phyloP scores from a whole-genome alignment of 2,113 vertebrate species.

The Hyperopisus bebe region DNA sequence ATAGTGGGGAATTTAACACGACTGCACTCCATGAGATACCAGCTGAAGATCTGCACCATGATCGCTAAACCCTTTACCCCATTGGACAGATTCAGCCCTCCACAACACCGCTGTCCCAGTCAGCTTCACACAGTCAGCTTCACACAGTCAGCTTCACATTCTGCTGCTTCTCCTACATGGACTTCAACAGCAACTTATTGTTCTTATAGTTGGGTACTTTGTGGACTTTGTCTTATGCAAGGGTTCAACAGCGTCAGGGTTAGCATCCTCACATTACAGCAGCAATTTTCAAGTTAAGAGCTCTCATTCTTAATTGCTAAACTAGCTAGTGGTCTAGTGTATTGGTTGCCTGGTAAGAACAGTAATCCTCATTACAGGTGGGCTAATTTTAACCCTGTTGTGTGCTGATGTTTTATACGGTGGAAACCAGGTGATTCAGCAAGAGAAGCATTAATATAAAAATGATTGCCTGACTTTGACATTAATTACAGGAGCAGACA shows the following conservation, averaged over 20 bases:
- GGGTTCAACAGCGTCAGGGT: background rate
- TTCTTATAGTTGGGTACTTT: background rate
- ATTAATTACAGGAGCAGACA: background rate
- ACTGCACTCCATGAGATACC: background rate
- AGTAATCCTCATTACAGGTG: background rate
- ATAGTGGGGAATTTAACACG: constrained; percentile 1
- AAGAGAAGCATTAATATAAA: constrained; percentile 13
- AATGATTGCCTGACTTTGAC: constrained; percentile 7
- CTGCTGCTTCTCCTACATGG: background rate
- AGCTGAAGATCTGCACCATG: background rate
- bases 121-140: background rate
- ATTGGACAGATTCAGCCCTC: background rate
- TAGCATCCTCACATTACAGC: background rate
- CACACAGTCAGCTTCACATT: background rate
- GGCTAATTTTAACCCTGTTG: background rate
- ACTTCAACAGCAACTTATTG: background rate
- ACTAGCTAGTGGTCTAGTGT: background rate
- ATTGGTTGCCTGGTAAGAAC: background rate
- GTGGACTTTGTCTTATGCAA: background rate
- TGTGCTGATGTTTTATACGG: background rate
- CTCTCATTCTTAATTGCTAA: background rate
- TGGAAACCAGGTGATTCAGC: background rate
- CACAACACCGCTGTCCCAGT: background rate
- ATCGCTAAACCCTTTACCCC: background rate
- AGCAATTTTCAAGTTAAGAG: background rate